phyloP scores from a whole-genome alignment of 1,140 invertebrate species.

The Tenebrio molitor region DNA sequence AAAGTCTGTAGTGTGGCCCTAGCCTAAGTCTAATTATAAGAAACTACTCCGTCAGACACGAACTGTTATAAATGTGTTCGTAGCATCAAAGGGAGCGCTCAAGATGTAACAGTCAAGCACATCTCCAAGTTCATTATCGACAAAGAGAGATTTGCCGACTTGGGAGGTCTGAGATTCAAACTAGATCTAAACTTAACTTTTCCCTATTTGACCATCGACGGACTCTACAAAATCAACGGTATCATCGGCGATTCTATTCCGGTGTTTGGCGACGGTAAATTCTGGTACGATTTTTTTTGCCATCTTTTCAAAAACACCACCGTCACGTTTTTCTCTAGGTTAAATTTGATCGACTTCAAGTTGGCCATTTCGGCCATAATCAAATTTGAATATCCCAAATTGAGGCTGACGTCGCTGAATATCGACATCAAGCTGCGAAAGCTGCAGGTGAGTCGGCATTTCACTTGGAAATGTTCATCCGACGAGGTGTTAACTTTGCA shows the following conservation, averaged over 20 bases:
- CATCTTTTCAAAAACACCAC: no score
- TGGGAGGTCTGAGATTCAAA: constrained; percentile 58
- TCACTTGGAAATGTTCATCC: constrained; percentile 1
- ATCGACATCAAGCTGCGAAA: constrained; percentile 56
- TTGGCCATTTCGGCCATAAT: constrained; percentile 56
- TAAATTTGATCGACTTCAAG: constrained; percentile 55
- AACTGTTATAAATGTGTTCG: constrained; percentile 42
- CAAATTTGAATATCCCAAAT: constrained; percentile 53
- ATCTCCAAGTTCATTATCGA: constrained; percentile 64
- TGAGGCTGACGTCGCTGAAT: constrained; percentile 52
- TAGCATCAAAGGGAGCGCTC: constrained; percentile 61
- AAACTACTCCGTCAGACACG: no score
- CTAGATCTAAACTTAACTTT: constrained; percentile 63
- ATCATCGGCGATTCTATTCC: constrained; percentile 57
- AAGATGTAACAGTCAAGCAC: constrained; percentile 61
- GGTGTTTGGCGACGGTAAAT: constrained; percentile 61
- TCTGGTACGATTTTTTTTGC: constrained; percentile 55
- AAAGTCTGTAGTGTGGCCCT: no score
- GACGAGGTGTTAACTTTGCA: constrained; percentile 48
- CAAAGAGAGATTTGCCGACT: constrained; percentile 58
- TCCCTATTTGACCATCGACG: constrained; percentile 58
- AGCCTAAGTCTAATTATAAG: no score
- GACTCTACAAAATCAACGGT: constrained; percentile 60
- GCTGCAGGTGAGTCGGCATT: constrained; percentile 53
- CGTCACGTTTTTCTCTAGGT: no score